Evolutionary conservation across 1,140 invertebrate species (phyloP).

Genomic region (Papilio dardanus): DNA sequence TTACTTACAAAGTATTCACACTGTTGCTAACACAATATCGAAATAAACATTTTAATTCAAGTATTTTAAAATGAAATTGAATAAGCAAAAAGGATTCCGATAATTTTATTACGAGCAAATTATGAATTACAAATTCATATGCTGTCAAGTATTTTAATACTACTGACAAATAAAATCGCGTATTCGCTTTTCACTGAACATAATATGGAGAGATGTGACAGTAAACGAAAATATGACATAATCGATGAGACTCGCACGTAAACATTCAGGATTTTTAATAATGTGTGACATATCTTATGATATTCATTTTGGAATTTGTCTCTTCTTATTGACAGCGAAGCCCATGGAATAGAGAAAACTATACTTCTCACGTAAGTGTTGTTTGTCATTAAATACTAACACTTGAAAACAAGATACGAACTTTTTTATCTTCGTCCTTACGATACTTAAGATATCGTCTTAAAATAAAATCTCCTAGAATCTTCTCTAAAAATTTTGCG

Average conservation of each 20-base stretch:
- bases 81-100: neutral
- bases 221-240: neutral
- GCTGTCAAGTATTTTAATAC: neutral
- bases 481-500: conserved; percentile 19
- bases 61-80: neutral
- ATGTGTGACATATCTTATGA: neutral
- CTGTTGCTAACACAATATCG: neutral
- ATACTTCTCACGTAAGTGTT: neutral
- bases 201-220: neutral
- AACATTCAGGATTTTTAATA: neutral
- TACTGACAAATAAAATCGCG: neutral
- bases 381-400: too few relatives aligned
- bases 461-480: neutral
- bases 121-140: neutral
- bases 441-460: neutral
- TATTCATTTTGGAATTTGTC: neutral
- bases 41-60: neutral
- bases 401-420: too few relatives aligned
- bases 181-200: neutral
- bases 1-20: conserved; percentile 15
- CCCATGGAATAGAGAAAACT: neutral
- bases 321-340: conserved; percentile 16
- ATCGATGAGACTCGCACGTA: neutral
- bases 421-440: neutral
- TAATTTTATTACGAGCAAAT: neutral